A percentile compares a stretch with the other conserved stretches of the same genome.
Evolutionary conservation across 2,113 vertebrate species (phyloP).

Genomic region (Dunckerocampus dactyliophorus): DNA sequence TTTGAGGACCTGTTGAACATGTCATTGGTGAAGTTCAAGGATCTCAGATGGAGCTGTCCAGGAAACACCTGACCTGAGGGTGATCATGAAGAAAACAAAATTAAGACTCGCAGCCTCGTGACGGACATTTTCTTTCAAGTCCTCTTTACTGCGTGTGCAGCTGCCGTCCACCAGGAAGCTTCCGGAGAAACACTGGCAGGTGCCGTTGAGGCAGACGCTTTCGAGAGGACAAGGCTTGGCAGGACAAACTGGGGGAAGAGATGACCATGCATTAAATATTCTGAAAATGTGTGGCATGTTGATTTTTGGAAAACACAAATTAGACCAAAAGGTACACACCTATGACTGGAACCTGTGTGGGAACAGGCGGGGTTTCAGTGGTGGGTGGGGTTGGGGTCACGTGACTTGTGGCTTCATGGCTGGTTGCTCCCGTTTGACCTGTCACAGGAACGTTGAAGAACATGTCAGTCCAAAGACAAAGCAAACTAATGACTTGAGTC

Average conservation of each 20-base stretch:
- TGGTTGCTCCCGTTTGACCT: not conserved
- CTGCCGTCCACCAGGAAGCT: slow-evolving; percentile 26
- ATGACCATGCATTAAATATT: not conserved
- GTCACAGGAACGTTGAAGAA: slow-evolving; percentile 4
- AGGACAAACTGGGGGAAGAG: slow-evolving; percentile 58
- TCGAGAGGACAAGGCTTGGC: slow-evolving; percentile 44
- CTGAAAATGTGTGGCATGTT: not conserved
- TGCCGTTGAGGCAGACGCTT: slow-evolving; percentile 53
- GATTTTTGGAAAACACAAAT: too few relatives aligned
- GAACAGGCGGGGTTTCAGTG: slow-evolving; percentile 4
- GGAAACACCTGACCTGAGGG: slow-evolving; percentile 68
- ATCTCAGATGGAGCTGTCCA: slow-evolving; percentile 54
- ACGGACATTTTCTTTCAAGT: accelerated
- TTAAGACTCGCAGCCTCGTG: not conserved
- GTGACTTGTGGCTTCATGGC: not conserved
- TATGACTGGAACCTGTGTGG: slow-evolving; percentile 16
- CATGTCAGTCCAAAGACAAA: not conserved
- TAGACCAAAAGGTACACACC: slow-evolving; percentile 28
- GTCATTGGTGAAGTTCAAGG: slow-evolving; percentile 5
- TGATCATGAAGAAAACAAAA: not conserved
- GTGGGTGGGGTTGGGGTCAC: slow-evolving; percentile 1
- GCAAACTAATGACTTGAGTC: slow-evolving; percentile 11
- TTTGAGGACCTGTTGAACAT: slow-evolving; percentile 62
- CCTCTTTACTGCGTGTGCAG: slow-evolving; percentile 58
- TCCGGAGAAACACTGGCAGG: slow-evolving; percentile 68